Evolutionary conservation across 2,113 vertebrate genomes (phyloP).

Genomic region (Brachionichthys hirsutus): DNA sequence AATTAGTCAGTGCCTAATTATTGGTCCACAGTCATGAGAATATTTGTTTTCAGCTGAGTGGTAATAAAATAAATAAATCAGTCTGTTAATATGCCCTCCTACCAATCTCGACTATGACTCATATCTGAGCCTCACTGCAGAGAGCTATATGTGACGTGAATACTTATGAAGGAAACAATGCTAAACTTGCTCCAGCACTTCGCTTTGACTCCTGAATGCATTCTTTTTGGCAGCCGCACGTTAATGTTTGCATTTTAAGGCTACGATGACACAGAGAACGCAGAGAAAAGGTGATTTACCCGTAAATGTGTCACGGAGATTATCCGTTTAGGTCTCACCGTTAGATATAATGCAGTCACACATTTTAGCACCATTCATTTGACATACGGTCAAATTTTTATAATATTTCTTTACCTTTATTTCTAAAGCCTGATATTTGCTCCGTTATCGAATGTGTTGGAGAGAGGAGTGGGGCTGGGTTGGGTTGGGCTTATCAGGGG

Average conservation of each 20-base stretch:
- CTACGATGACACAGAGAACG: neutral
- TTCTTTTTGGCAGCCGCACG: conserved; percentile 6
- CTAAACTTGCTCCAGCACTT: conserved; percentile 63
- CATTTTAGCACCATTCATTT: neutral
- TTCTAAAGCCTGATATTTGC: conserved; percentile 74
- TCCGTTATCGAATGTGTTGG: conserved; percentile 78
- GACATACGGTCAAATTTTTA: conserved; percentile 26
- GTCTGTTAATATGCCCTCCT: conserved; percentile 74
- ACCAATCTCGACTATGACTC: conserved; percentile 77
- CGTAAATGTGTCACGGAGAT: neutral
- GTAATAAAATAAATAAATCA: conserved; percentile 65
- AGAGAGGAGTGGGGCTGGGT: conserved; percentile 75
- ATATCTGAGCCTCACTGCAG: conserved; percentile 77
- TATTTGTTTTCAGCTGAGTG: conserved; percentile 66
- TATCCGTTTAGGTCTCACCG: no score
- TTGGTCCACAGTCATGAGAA: conserved; percentile 32
- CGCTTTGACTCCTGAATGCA: conserved; percentile 43
- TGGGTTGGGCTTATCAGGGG: conserved; percentile 50
- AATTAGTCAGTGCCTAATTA: conserved; percentile 52
- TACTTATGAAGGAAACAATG: conserved; percentile 74
- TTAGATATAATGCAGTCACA: neutral
- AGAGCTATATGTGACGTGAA: conserved; percentile 75
- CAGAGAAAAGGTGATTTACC: neutral
- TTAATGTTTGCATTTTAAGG: conserved; percentile 4
- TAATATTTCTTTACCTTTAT: conserved; percentile 21